Evolutionary conservation across 2,888 invertebrate genomes (phyloP).

Genomic region (Corythucha ciliata): DNA sequence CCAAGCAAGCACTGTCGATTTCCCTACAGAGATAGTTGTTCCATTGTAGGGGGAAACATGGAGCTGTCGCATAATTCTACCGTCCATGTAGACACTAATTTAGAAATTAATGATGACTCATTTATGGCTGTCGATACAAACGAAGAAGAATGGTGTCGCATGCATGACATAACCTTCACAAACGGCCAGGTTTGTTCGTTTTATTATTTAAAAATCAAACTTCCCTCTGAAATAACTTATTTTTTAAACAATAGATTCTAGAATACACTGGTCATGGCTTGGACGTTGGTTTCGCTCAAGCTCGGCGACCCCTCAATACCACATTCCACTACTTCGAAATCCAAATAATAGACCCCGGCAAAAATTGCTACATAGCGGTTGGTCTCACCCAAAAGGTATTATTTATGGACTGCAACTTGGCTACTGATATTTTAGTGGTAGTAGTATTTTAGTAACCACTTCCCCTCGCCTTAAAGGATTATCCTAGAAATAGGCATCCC

Average conservation of each 20-base stretch:
- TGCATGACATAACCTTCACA: conserved; percentile 30
- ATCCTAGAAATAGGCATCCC: conserved; percentile 46
- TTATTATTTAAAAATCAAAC: not conserved
- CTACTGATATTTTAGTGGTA: no score
- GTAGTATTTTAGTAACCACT: no score
- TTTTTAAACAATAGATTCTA: conserved; percentile 40
- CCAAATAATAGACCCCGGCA: conserved; percentile 47
- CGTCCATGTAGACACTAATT: conserved; percentile 21
- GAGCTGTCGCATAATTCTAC: conserved; percentile 15
- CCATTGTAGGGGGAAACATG: no score
- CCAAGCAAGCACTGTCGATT: no score
- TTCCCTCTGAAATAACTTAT: not conserved
- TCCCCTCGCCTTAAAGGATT: conserved; percentile 42
- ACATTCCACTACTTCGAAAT: conserved; percentile 48
- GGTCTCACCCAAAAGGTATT: conserved; percentile 45
- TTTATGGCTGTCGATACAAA: conserved; percentile 30
- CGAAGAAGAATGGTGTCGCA: conserved; percentile 32
- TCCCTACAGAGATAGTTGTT: no score
- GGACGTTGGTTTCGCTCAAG: conserved; percentile 48
- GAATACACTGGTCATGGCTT: conserved; percentile 47
- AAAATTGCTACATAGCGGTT: conserved; percentile 48
- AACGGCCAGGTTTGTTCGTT: conserved; percentile 28
- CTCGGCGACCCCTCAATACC: conserved; percentile 44
- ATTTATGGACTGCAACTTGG: not conserved
- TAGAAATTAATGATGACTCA: conserved; percentile 28